A percentile compares a stretch with the other conserved stretches of the same genome.
Evolutionary conservation across 1,140 invertebrate species (phyloP).

Genomic region (Popillia japonica): DNA sequence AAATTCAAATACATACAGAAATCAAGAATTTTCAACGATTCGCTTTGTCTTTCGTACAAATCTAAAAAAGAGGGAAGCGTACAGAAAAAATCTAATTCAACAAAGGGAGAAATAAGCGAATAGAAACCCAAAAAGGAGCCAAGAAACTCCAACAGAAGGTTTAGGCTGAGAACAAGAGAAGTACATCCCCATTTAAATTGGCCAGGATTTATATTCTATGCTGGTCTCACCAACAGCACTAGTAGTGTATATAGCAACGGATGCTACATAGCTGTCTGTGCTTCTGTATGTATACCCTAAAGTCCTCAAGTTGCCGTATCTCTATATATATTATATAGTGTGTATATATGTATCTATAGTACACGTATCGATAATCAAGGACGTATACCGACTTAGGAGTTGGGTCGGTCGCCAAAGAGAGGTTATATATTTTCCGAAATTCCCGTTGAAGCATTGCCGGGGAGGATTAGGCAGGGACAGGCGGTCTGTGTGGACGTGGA

Average conservation of each 20-base stretch:
- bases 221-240: not conserved
- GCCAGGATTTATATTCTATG: not conserved
- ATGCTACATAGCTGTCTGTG: too few species aligned
- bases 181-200: slow-evolving; percentile 17
- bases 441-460: slow-evolving; percentile 25
- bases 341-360: not conserved
- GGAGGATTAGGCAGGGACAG: slow-evolving; percentile 21
- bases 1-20: too few species aligned
- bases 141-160: not conserved
- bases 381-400: slow-evolving; percentile 21
- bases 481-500: slow-evolving; percentile 19
- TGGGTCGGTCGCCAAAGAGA: not conserved
- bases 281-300: not conserved
- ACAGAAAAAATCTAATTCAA: too few species aligned
- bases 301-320: not conserved
- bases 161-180: not conserved
- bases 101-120: too few species aligned
- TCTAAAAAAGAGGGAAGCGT: too few species aligned
- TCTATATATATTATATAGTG: slow-evolving; percentile 17
- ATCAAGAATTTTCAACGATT: too few species aligned
- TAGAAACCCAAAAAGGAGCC: not conserved
- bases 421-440: slow-evolving; percentile 32
- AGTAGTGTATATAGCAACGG: not conserved
- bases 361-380: slow-evolving; percentile 29
- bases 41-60: too few species aligned